Base-by-base conservation (phyloP, 1,140 invertebrate genomes). In the Drosophila jambulina region DNA sequence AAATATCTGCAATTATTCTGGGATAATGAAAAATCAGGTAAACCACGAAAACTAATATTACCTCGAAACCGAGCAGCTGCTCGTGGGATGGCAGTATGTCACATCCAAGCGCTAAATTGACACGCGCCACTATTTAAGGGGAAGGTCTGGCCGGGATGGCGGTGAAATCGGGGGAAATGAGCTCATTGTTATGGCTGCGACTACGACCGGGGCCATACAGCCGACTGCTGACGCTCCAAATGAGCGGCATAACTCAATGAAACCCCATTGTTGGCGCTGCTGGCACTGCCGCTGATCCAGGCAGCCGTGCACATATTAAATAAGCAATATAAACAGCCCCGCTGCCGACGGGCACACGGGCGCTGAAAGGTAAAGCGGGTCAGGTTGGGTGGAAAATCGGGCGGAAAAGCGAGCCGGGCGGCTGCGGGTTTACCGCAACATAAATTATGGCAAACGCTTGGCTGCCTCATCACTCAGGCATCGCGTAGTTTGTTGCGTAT, bases 241-340 rank as follows among this genome's bases (percentile, higher is more conserved):
- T 88, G 80, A 88, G 84, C 81, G 81, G 84, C 85, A 88, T 88
- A 88, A 88, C 84, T 88, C 84, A 88, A 88, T 88, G 79, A 88
- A 90, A 49, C 42, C 68, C 62, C 70, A 87, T 85, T 88, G 83
- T 87, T 84, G 85, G 61, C 48, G 75, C 46, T 38, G 76, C 17
- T 60, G 48, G n/a, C 36, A 61, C 56, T 74, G 27, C 40, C 53
- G 72, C 34, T 77, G 56, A 87, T 68, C 77, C 84, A 87, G 80
- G 77, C 83, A 84, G 67, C 71, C 83, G 80, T 80, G 84, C 80
- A 88, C 84, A 87, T 87, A 87, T 87, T 87, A 88, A 87, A 87
- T 88, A 87, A 87, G 84, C 83, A 88, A 87, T 84, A 88, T 88
- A 84, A 80, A 88, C 83, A 84, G 70, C 25, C 38, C 49, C 68